A percentile compares a stretch with the other conserved stretches of the same genome.
These are phyloP conservation scores for Pristionchus arcanus DNA, from an alignment of 2,888 invertebrate species.

Conservation along the genomic window DNA sequence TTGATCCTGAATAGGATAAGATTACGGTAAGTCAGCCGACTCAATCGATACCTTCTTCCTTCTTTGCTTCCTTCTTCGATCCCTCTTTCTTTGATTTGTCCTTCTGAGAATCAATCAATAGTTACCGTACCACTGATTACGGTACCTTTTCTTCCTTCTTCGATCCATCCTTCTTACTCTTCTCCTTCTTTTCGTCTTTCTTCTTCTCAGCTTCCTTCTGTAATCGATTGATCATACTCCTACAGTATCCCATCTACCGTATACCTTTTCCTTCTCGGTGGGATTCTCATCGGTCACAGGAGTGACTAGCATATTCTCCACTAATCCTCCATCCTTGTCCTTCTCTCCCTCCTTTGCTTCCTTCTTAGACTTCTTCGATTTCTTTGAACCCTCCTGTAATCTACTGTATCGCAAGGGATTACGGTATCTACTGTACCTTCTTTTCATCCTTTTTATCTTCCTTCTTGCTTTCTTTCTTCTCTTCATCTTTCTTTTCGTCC, in stretches of 20 bases:
- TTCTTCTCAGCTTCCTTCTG: slow-evolving; percentile 22
- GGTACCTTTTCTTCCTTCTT: slow-evolving; percentile 27
- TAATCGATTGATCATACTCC: neutral
- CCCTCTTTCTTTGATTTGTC: neutral
- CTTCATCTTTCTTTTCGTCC: neutral
- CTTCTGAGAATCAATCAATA: no score
- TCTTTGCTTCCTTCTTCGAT: slow-evolving; percentile 2
- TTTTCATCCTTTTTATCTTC: slow-evolving; percentile 15
- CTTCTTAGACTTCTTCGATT: slow-evolving; percentile 33
- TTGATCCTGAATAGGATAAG: neutral
- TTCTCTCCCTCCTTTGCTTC: slow-evolving; percentile 4
- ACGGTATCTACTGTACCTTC: slow-evolving; percentile 29
- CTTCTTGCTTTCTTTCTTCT: neutral
- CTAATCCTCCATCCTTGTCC: no score
- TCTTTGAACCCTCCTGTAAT: slow-evolving; percentile 8
- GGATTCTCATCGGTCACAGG: slow-evolving; percentile 24
- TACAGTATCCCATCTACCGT: neutral
- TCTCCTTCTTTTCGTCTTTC: neutral
- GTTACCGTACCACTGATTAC: no score
- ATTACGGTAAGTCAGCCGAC: neutral
- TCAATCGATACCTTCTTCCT: neutral
- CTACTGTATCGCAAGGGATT: neutral
- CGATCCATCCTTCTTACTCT: slow-evolving; percentile 32
- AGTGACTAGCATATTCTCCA: slow-evolving; percentile 18
- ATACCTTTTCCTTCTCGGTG: slow-evolving; percentile 37